These are phyloP conservation scores for Knipowitschia caucasica DNA, from an alignment of 2,797 vertebrate genomes.

Conservation along the genomic window DNA sequence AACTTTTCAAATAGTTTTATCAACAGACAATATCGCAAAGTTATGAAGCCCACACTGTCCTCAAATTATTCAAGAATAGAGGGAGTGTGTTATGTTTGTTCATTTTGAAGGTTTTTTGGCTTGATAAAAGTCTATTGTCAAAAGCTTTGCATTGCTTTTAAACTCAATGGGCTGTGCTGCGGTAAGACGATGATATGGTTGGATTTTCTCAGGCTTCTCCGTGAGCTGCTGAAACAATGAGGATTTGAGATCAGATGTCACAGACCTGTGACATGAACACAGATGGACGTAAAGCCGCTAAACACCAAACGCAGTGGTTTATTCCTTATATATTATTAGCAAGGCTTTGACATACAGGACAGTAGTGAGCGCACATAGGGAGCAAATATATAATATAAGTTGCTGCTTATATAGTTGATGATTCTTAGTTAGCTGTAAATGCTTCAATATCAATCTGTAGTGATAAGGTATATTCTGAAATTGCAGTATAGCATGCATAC, in stretches of 20 bases:
- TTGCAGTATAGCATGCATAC: too few species aligned
- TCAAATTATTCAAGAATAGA: constrained; percentile 1
- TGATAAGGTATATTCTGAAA: too few species aligned
- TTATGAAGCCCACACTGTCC: background rate
- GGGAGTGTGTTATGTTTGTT: background rate
- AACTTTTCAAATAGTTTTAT: background rate
- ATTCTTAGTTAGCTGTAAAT: too few species aligned
- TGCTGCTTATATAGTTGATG: too few species aligned
- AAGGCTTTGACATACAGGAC: too few species aligned
- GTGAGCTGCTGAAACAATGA: background rate
- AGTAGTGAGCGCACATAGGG: too few species aligned
- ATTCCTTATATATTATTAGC: background rate
- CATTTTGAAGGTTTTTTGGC: background rate
- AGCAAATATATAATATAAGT: too few species aligned
- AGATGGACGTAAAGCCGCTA: constrained; percentile 2
- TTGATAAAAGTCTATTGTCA: background rate
- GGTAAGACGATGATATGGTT: background rate
- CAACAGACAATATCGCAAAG: background rate
- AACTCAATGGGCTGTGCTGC: background rate
- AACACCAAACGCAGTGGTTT: background rate
- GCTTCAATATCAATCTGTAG: too few species aligned
- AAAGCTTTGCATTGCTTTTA: too few species aligned
- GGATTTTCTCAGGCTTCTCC: too few species aligned
- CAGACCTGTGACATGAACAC: constrained; percentile 1
- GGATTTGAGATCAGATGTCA: background rate